These are phyloP conservation scores for Cyclopterus lumpus DNA, from an alignment of 2,797 vertebrate genomes.

Conservation along the genomic window DNA sequence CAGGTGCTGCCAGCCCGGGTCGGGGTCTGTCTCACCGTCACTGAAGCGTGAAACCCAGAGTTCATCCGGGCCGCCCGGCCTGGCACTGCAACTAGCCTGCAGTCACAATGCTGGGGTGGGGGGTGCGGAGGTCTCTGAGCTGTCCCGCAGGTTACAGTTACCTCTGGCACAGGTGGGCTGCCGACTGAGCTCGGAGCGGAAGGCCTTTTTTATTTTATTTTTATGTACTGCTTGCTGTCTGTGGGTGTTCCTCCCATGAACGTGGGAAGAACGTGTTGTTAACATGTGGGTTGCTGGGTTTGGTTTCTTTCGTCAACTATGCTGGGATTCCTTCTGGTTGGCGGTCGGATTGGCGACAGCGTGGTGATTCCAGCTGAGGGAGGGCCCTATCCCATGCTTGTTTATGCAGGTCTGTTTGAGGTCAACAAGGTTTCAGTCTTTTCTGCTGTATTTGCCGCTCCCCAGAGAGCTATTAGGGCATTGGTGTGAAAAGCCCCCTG, in stretches of 20 bases:
- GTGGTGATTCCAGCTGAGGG: slow-evolving; percentile 51
- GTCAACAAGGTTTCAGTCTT: slow-evolving; percentile 75
- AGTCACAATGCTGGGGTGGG: not conserved
- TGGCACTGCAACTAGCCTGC: slow-evolving; percentile 14
- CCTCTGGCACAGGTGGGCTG: slow-evolving; percentile 45
- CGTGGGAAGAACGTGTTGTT: slow-evolving; percentile 9
- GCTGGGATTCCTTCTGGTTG: slow-evolving; percentile 35
- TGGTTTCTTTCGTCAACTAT: slow-evolving; percentile 27
- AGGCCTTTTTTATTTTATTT: not conserved
- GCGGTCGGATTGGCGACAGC: slow-evolving; percentile 40
- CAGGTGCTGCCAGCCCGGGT: slow-evolving; percentile 78
- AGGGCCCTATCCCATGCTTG: slow-evolving; percentile 54
- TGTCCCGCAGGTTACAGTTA: slow-evolving; percentile 33
- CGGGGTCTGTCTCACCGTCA: slow-evolving; percentile 75
- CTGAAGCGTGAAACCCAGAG: slow-evolving; percentile 69
- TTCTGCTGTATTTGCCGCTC: slow-evolving; percentile 83
- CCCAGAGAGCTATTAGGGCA: slow-evolving; percentile 80
- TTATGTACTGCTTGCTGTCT: not conserved
- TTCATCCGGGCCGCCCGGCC: slow-evolving; percentile 43
- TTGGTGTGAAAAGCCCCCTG: slow-evolving; percentile 79
- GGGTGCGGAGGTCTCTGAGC: slow-evolving; percentile 8
- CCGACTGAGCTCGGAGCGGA: slow-evolving; percentile 21
- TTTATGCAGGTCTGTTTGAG: slow-evolving; percentile 67
- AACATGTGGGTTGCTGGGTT: slow-evolving; percentile 34
- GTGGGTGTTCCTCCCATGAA: slow-evolving; percentile 24